A percentile compares a stretch with the other conserved stretches of the same genome.
phyloP scores from a whole-genome alignment of 1,140 invertebrate species.

The Theocolax elegans region DNA sequence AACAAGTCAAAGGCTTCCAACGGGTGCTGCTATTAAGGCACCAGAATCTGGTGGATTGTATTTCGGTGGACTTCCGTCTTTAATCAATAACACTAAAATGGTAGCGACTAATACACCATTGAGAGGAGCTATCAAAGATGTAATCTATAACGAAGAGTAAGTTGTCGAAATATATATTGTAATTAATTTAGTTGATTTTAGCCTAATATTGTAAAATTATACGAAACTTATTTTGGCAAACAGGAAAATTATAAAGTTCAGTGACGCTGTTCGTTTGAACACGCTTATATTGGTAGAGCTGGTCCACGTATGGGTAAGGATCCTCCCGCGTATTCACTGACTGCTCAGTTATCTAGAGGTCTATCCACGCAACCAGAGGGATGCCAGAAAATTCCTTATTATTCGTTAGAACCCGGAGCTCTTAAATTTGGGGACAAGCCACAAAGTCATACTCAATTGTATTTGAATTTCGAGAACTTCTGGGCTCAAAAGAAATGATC shows the following conservation, averaged over 20 bases:
- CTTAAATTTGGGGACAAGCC: slow-evolving; percentile 86
- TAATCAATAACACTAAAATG: slow-evolving; percentile 69
- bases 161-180: slow-evolving; percentile 48
- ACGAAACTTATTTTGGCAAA: neutral
- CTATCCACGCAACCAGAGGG: slow-evolving; percentile 66
- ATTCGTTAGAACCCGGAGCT: slow-evolving; percentile 81
- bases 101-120: slow-evolving; percentile 69
- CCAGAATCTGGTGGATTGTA: slow-evolving; percentile 68
- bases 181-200: slow-evolving; percentile 1
- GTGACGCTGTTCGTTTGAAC: slow-evolving; percentile 75
- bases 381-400: slow-evolving; percentile 75
- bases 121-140: slow-evolving; percentile 82
- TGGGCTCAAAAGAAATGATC: slow-evolving; percentile 77
- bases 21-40: slow-evolving; percentile 66
- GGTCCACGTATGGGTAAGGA: slow-evolving; percentile 72
- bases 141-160: slow-evolving; percentile 83
- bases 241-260: slow-evolving; percentile 73
- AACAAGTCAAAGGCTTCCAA: slow-evolving; percentile 65
- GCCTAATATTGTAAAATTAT: no score
- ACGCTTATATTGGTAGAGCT: slow-evolving; percentile 78
- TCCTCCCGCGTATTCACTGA: slow-evolving; percentile 52
- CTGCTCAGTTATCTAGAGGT: slow-evolving; percentile 59
- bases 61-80: slow-evolving; percentile 74
- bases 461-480: slow-evolving; percentile 73
- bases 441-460: slow-evolving; percentile 80